A percentile compares a stretch with the other conserved stretches of the same genome.
phyloP scores from a whole-genome alignment of 1,140 invertebrate species.

The Ylistrum balloti region DNA sequence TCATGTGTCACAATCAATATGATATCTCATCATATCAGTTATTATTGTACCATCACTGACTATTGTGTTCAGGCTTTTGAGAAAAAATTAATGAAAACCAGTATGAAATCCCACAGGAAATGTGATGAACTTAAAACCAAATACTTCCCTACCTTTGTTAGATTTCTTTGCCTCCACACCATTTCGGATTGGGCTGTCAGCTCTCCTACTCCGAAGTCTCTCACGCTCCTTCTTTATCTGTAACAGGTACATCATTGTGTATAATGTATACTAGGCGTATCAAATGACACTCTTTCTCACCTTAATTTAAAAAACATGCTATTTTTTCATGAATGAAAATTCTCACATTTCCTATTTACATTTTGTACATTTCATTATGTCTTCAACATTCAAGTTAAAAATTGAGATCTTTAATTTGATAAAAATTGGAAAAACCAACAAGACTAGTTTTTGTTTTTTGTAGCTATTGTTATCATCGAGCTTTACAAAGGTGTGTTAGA shows the following conservation, averaged over 20 bases:
- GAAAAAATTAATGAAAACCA: not conserved
- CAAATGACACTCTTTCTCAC: not conserved
- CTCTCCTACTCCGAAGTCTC: conserved; percentile 68
- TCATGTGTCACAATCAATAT: not conserved
- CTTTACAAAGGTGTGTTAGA: too few relatives aligned
- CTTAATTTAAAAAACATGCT: not conserved
- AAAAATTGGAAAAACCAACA: too few relatives aligned
- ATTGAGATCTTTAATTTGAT: too few relatives aligned
- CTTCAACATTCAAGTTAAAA: too few relatives aligned
- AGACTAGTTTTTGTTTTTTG: too few relatives aligned
- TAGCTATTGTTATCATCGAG: too few relatives aligned
- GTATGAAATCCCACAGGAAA: too few relatives aligned
- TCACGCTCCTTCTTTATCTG: conserved; percentile 78
- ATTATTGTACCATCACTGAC: not conserved
- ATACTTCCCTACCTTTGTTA: conserved; percentile 37
- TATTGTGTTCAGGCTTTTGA: not conserved
- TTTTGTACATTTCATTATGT: not conserved
- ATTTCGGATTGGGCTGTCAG: conserved; percentile 60
- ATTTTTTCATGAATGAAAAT: not conserved
- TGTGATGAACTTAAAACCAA: not conserved
- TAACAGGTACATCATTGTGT: conserved; percentile 36
- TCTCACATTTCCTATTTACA: not conserved
- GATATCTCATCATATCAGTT: not conserved
- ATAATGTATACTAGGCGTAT: not conserved
- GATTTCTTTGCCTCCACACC: conserved; percentile 52